Evolutionary conservation across 2,888 invertebrate genomes (phyloP).

Genomic region (Agrenia bidenticulata): DNA sequence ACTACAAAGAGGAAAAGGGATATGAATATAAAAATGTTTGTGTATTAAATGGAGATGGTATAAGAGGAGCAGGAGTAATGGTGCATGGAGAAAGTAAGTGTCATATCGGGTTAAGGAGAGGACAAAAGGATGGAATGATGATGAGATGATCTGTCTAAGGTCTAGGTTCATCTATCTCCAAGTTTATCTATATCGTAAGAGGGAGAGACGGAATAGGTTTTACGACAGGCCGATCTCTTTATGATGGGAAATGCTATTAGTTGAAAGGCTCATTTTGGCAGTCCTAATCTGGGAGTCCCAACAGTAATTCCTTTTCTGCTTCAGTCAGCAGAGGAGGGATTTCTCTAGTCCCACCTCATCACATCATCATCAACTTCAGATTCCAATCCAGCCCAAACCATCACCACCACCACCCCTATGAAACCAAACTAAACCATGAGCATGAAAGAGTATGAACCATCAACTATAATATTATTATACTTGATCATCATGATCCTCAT

Average conservation of each 20-base stretch:
- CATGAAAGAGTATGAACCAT: too few relatives aligned
- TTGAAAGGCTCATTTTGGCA: slow-evolving; percentile 52
- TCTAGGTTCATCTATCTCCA: too few relatives aligned
- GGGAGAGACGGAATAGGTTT: slow-evolving; percentile 37
- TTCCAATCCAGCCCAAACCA: slow-evolving; percentile 20
- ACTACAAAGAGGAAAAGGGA: too few relatives aligned
- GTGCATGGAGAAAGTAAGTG: not conserved
- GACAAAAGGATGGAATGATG: not conserved
- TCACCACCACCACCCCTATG: not conserved
- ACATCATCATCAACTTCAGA: slow-evolving; percentile 39
- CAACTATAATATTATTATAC: slow-evolving; percentile 1
- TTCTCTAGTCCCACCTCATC: slow-evolving; percentile 49
- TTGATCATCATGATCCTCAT: slow-evolving; percentile 23
- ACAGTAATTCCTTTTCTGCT: slow-evolving; percentile 51
- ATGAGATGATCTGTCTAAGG: too few relatives aligned
- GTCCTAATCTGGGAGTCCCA: slow-evolving; percentile 52
- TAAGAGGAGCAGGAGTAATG: not conserved
- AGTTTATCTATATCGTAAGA: not conserved
- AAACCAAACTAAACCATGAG: not conserved
- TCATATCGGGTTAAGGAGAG: slow-evolving; percentile 5
- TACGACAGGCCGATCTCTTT: slow-evolving; percentile 51
- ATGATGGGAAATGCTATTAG: slow-evolving; percentile 53
- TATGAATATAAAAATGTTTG: too few relatives aligned
- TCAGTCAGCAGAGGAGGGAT: slow-evolving; percentile 50
- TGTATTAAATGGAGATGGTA: not conserved